Base-by-base conservation (phyloP, 2,113 vertebrate species). In the Anoura caudifer region DNA sequence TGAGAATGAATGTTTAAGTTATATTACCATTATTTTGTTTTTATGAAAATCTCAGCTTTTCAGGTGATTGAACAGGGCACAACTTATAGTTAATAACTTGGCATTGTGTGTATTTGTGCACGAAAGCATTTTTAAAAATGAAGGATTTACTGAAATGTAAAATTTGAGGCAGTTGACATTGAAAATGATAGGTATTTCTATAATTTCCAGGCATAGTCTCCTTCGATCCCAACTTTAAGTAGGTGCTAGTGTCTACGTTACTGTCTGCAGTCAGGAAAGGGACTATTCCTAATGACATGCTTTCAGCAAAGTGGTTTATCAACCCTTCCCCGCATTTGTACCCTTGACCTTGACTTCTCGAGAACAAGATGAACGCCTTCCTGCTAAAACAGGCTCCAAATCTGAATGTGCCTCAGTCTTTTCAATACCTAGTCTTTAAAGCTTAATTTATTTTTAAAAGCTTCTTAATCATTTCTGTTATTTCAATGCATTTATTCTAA, bases 31-130 rank as follows among this genome's bases (percentile, higher is more conserved):
- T 77, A 45, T 47, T 76, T 77, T 88, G 33, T 20, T 56, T 91
- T 77, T 80, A 70, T 41, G 69, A 85, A 81, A 95, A 54, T 24
- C 14, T n/a, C 43, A 50, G 13, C 80, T 90, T 97, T 95, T 47
- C 82, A 75, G 56, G 26, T 52, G 22, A 59, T 3, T 67, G 56
- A 76, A 47, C 7, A 63, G 31, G 26, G 4, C 38, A 89, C 43
- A 52, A 63, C 10, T 69, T 8, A 90, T 86, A 72, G 43, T 70
- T 83, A 61, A 14, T 26, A 82, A 56, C 84, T 65, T 67, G 10
- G 5, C 36, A 56, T 8, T 75, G 20, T 77, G 28, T 54, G 31
- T 17, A 22, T 38, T 36, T 79, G 54, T 70, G 26, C 41, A 56
- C 3, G 79, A 54, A 85, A 95, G 22, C 47, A 63, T 41, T 9